These are phyloP conservation scores for Tethea ocularis DNA, from an alignment of 2,888 invertebrate species.

Conservation along the genomic window DNA sequence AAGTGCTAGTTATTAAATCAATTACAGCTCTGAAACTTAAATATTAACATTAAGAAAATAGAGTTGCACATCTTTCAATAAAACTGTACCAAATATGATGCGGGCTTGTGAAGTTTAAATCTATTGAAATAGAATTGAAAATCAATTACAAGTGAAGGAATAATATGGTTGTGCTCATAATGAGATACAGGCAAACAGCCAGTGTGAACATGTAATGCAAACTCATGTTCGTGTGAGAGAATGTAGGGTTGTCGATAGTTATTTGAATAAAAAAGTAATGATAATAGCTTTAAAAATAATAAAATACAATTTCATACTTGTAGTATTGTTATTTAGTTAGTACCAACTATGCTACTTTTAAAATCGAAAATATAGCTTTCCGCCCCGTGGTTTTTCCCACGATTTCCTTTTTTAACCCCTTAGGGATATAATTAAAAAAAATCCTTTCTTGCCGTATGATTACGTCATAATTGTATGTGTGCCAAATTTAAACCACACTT, in stretches of 20 bases:
- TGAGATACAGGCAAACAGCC: constrained; percentile 21
- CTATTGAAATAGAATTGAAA: neutral
- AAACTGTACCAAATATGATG: neutral
- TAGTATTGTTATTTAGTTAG: too few relatives aligned
- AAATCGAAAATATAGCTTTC: too few relatives aligned
- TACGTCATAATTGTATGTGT: too few relatives aligned
- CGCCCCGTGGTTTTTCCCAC: too few relatives aligned
- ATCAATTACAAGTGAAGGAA: neutral
- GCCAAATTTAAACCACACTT: too few relatives aligned
- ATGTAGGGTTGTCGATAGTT: neutral
- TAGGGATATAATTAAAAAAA: too few relatives aligned
- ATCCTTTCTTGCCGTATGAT: too few relatives aligned
- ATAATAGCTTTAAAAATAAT: too few relatives aligned
- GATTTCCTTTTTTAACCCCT: too few relatives aligned
- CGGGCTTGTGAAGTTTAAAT: neutral
- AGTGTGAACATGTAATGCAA: constrained; percentile 33
- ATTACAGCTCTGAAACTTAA: neutral
- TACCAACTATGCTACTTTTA: too few relatives aligned
- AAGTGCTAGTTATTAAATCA: neutral
- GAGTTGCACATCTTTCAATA: neutral
- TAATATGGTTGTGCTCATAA: constrained; percentile 1
- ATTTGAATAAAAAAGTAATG: neutral
- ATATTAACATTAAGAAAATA: constrained; percentile 1
- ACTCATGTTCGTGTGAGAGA: constrained; percentile 15
- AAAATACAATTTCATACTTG: too few relatives aligned